Conservation (phyloP, 2,113 vertebrate species). For the Python bivittatus region DNA sequence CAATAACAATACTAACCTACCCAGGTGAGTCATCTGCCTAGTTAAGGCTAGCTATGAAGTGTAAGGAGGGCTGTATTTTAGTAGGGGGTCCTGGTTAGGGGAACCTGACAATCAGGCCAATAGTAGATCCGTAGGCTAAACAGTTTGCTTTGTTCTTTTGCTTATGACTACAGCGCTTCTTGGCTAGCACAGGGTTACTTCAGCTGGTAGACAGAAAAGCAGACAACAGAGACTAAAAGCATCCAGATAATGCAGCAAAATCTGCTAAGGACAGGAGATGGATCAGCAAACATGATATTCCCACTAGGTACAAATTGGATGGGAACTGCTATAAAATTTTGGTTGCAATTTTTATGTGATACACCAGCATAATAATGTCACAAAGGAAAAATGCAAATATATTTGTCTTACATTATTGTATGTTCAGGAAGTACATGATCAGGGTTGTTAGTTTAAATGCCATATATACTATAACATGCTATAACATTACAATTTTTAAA, state of each 20-base stretch:
- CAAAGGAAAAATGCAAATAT: neutral
- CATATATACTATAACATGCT: neutral
- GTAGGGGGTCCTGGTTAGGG: too few relatives aligned
- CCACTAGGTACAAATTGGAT: neutral
- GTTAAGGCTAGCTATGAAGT: too few relatives aligned
- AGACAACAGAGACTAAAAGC: constrained; percentile 31
- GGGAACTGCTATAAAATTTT: constrained; percentile 7
- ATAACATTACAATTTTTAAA: neutral
- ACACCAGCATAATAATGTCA: neutral
- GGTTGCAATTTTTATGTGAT: constrained; percentile 1
- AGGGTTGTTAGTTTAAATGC: neutral
- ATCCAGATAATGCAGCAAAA: constrained; percentile 22
- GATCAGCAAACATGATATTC: constrained; percentile 19
- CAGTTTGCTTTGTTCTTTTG: neutral
- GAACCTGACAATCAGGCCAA: neutral
- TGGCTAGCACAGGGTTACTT: constrained; percentile 11
- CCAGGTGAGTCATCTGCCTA: too few relatives aligned
- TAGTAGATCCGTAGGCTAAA: neutral
- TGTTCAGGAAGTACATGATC: neutral
- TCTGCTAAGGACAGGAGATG: constrained; percentile 32
- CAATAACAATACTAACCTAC: too few relatives aligned
- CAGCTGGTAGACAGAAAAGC: constrained; percentile 14
- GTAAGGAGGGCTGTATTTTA: too few relatives aligned
- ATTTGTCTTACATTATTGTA: neutral
- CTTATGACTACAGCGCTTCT: neutral